These are phyloP conservation scores for Zaprionus bogoriensis DNA, from an alignment of 2,888 invertebrate species.

Conservation along the genomic window DNA sequence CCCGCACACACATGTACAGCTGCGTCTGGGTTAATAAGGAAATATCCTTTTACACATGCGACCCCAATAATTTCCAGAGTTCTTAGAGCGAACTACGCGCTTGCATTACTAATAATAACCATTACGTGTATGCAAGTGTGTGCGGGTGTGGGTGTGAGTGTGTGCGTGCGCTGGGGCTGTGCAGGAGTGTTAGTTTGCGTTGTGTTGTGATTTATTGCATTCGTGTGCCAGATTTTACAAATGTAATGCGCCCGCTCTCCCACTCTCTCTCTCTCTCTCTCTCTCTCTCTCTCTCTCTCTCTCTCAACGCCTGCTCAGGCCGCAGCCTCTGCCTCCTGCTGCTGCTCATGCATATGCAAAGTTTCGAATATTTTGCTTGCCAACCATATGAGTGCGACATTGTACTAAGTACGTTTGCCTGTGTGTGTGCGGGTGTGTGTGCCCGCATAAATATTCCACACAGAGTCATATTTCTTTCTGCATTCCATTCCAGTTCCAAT, in stretches of 20 bases:
- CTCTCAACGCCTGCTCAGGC: background rate
- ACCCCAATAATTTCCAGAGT: conserved; percentile 75
- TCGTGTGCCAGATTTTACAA: conserved; percentile 81
- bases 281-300: conserved; percentile 8
- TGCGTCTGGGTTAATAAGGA: conserved; percentile 70
- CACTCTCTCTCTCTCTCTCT: conserved; percentile 7
- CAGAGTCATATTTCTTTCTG: conserved; percentile 70
- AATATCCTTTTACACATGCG: conserved; percentile 78
- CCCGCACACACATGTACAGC: background rate
- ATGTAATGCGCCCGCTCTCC: conserved; percentile 69
- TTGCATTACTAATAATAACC: conserved; percentile 76
- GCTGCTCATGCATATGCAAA: conserved; percentile 72
- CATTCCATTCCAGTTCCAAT: conserved; percentile 67
- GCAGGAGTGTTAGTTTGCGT: conserved; percentile 42
- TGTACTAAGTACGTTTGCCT: conserved; percentile 39
- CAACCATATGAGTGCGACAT: conserved; percentile 59
- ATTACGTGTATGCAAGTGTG: conserved; percentile 48
- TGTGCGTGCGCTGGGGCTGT: conserved; percentile 20
- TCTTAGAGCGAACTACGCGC: conserved; percentile 61
- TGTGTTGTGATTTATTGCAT: conserved; percentile 80
- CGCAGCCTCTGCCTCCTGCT: background rate
- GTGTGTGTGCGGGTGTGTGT: conserved; percentile 19
- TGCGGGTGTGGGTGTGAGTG: background rate
- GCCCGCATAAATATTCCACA: conserved; percentile 68
- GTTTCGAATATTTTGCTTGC: conserved; percentile 73